These are phyloP conservation scores for Prunella fulvescens DNA, from an alignment of 2,113 vertebrate genomes.

Conservation along the genomic window DNA sequence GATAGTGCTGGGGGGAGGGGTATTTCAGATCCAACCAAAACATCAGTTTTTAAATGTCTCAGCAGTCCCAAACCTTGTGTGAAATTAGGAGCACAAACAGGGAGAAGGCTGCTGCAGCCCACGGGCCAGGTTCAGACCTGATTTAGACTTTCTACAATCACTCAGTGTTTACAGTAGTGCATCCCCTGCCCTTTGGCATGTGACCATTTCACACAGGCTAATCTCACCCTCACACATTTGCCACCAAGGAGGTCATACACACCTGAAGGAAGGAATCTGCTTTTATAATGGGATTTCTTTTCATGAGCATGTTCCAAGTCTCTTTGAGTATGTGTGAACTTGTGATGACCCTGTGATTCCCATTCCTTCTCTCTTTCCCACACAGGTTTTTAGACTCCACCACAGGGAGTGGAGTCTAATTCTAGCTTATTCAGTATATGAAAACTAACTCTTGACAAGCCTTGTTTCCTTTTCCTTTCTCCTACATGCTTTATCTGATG, in stretches of 20 bases:
- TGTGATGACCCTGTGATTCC: not conserved
- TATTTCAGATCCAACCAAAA: not conserved
- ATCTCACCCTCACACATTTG: not conserved
- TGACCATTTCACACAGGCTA: not conserved
- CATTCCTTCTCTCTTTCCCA: not conserved
- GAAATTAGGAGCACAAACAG: not conserved
- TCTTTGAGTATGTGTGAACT: not conserved
- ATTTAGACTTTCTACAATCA: not conserved
- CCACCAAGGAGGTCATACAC: rapidly evolving
- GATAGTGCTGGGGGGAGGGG: not conserved
- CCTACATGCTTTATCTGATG: not conserved
- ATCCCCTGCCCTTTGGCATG: not conserved
- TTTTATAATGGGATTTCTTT: not conserved
- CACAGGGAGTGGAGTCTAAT: not conserved
- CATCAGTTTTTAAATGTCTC: not conserved
- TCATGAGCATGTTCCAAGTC: not conserved
- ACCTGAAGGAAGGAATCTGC: not conserved
- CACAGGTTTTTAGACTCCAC: not conserved
- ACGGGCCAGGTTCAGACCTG: not conserved
- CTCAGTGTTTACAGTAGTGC: not conserved
- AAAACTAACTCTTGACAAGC: not conserved
- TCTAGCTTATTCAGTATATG: not conserved
- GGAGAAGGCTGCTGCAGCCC: not conserved
- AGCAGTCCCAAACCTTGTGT: not conserved
- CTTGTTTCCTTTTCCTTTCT: not conserved